phyloP scores from a whole-genome alignment of 1,140 invertebrate genomes.

The Dreissena rostriformis region DNA sequence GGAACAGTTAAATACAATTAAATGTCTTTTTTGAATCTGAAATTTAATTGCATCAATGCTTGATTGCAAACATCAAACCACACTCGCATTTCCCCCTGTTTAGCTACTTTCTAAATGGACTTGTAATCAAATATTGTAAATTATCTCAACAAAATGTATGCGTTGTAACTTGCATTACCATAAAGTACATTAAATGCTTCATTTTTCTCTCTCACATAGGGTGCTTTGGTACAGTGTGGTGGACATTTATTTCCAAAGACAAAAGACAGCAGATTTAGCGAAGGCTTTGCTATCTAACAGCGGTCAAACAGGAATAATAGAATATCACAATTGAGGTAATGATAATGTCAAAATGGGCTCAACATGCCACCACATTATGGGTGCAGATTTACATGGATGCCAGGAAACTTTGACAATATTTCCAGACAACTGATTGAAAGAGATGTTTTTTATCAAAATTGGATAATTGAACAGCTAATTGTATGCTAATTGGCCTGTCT shows the following conservation, averaged over 20 bases:
- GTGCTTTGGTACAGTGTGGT: too few species aligned
- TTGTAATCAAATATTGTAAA: too few species aligned
- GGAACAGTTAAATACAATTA: too few species aligned
- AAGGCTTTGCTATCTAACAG: constrained; percentile 38
- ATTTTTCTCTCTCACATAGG: too few species aligned
- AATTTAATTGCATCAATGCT: too few species aligned
- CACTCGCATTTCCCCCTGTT: too few species aligned
- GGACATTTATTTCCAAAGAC: background rate
- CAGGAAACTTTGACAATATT: constrained; percentile 35
- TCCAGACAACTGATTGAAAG: constrained; percentile 20
- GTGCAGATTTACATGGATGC: constrained; percentile 5
- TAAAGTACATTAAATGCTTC: too few species aligned
- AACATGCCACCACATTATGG: constrained; percentile 34
- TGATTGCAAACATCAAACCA: too few species aligned
- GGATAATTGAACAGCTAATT: constrained; percentile 50
- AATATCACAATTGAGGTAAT: constrained; percentile 41
- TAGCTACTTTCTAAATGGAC: too few species aligned
- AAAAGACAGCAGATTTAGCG: background rate
- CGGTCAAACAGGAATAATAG: constrained; percentile 38
- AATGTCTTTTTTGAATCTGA: too few species aligned
- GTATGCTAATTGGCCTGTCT: constrained; percentile 55
- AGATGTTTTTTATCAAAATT: constrained; percentile 56
- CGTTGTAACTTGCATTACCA: too few species aligned
- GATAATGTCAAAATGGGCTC: constrained; percentile 48
- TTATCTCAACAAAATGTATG: too few species aligned